Base-by-base conservation (phyloP, 2,113 vertebrate genomes). In the Mormyrus lacerda region DNA sequence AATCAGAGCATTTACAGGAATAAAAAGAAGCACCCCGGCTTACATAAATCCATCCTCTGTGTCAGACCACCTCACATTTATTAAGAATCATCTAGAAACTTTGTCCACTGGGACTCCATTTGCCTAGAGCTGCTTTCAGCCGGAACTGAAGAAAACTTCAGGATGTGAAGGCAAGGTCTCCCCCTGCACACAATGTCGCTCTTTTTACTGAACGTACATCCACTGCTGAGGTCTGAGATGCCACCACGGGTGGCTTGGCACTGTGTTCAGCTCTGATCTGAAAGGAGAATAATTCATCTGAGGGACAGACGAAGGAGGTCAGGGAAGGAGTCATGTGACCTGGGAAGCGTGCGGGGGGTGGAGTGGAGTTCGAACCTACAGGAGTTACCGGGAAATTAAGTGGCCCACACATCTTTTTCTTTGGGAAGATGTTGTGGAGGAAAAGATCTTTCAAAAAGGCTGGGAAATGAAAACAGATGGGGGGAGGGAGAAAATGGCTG, bases 401-500 rank as follows among this genome's bases (percentile, higher is more conserved):
- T 91, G 91, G 93, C 92, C 92, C 90, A 90, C 90, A 92, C 91
- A 94, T 92, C 91, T 91, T 89, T 89, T 89, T 92, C 88, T 87
- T 88, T 87, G 88, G 92, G 93, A 91, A 92, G 91, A 92, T 89
- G 87, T 50, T 87, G 84, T 91, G 21, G 90, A 69, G 31, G 53
- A 89, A 88, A 93, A 92, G 93, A 93, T 92, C 90, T 90, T 91
- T 61, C 24, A 84, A 84, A 89, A 89, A 84, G 94, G 94, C 91
- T 79, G 84, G 89, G 92, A 93, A 93, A 94, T 94, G 91, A 94
- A 94, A 92, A 92, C 93, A 92, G 94, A 94, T 93, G 91, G 91
- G 93, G 92, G 92, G 94, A 91, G 92, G 90, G 88, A 92, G 93
- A 92, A 94, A 94, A 95, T 92, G 92, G 94, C 94, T 95, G 85